Evolutionary conservation across 2,113 vertebrate genomes (phyloP).

Genomic region (Mus musculus): DNA sequence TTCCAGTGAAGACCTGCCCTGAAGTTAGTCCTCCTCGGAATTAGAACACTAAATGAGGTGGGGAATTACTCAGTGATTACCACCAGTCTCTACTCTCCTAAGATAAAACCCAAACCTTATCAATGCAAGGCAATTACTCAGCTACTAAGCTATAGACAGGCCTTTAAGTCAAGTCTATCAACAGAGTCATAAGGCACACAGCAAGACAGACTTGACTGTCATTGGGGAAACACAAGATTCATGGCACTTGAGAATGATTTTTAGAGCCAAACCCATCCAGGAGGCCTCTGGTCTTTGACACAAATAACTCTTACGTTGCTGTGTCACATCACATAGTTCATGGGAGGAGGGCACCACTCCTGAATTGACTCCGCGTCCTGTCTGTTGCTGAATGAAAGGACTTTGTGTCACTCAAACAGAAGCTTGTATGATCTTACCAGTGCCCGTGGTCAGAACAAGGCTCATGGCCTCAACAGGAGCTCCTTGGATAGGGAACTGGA

Average conservation of each 20-base stretch:
- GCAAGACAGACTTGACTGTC: background rate
- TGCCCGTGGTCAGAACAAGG: background rate
- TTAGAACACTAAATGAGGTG: background rate
- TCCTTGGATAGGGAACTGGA: background rate
- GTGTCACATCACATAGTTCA: conserved; percentile 89
- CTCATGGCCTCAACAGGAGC: background rate
- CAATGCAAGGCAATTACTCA: background rate
- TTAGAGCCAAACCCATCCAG: conserved; percentile 86
- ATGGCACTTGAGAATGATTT: background rate
- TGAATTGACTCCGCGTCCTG: background rate
- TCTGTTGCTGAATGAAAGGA: background rate
- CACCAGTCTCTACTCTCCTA: background rate
- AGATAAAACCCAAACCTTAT: background rate
- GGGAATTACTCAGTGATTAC: background rate
- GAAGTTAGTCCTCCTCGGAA: background rate
- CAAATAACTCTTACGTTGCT: conserved; percentile 92
- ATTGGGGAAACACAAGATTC: background rate
- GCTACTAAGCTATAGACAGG: no score
- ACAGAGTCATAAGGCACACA: background rate
- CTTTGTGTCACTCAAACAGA: background rate
- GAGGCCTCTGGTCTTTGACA: conserved; percentile 94
- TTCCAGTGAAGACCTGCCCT: background rate
- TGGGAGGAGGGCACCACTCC: background rate
- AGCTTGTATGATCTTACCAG: background rate
- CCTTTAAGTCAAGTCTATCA: background rate